Evolutionary conservation across 2,797 vertebrate species (phyloP), one percentile per base, ranked within the genome.

Genomic region (Halcyon badia): DNA sequence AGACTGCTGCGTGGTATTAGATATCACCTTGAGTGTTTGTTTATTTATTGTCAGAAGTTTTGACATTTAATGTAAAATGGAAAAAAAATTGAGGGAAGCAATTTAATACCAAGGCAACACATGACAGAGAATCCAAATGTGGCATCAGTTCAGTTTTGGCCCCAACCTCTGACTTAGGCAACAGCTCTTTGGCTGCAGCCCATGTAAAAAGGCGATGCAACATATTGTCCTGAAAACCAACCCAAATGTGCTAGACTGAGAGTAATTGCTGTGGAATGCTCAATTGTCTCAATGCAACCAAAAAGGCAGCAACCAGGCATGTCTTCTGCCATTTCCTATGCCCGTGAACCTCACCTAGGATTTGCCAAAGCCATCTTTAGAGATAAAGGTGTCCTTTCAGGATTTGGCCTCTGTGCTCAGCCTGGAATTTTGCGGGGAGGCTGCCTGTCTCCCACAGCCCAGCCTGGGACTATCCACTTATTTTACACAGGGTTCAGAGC

Each of bases 221-320:
- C 0, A 0, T 12, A 7, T 14, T 78, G 51, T 89, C 42, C 35
- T 71, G 57, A 33, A 60, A 87, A 89, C 24, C 21, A 61, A 64
- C 8, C 21, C 13, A 20, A 35, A 18, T 26, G 48, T 24, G 13
- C 58, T 65, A 49, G 73, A 9, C 52, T 37, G 71, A 24, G 19
- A 81, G 26, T 7, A 42, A 2, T 19, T 60, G 10, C 25, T 82
- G n/a, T 20, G 33, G 44, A 39, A 28, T 18, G 35, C 71, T 78
- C 28, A 30, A 0, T 28, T 44, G 20, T 30, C 28, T 68, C 17
- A 60, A 3, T 21, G 4, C 18, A 68, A 22, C 52, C 41, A 15
- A 44, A 58, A 62, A 54, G 33, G 22, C 42, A 80, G 48, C 1
- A 39, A 28, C 21, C 0, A 0, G 15, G 6, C 30, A 4, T 15